Conservation (phyloP, 2,113 vertebrate species). For the Meriones unguiculatus region DNA sequence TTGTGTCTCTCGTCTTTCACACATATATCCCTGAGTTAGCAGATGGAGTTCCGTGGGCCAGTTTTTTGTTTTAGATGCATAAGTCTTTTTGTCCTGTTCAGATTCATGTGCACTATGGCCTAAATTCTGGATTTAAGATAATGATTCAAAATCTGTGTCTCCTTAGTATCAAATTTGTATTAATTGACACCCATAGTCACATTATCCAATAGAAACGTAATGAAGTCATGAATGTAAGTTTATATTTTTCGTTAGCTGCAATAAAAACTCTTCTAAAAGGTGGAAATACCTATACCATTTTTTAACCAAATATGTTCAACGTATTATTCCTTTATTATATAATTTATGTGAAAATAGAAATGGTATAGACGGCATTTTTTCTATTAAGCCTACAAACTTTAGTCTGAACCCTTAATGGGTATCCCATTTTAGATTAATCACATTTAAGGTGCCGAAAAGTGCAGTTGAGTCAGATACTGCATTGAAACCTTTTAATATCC, state of each 20-base stretch:
- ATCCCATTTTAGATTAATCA: conserved; percentile 14
- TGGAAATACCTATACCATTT: conserved; percentile 19
- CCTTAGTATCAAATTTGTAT: conserved; percentile 28
- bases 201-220: background rate
- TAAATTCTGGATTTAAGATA: background rate
- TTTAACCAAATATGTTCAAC: conserved; percentile 30
- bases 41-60: conserved; percentile 39
- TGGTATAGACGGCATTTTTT: conserved; percentile 35
- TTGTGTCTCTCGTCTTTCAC: conserved; percentile 12
- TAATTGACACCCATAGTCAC: background rate
- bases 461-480: background rate
- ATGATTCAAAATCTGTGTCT: background rate
- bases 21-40: background rate
- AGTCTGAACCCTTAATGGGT: background rate
- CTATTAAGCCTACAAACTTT: conserved; percentile 31
- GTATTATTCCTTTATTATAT: background rate
- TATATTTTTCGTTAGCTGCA: conserved; percentile 11
- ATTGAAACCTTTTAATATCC: background rate
- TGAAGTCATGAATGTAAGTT: background rate
- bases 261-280: conserved; percentile 21
- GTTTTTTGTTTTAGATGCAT: background rate
- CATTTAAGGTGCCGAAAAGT: conserved; percentile 1
- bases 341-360: conserved; percentile 47
- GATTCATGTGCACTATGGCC: background rate
- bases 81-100: background rate